Base-by-base conservation (phyloP, 2,888 invertebrate species). In the Pachycephus smyrnensis region DNA sequence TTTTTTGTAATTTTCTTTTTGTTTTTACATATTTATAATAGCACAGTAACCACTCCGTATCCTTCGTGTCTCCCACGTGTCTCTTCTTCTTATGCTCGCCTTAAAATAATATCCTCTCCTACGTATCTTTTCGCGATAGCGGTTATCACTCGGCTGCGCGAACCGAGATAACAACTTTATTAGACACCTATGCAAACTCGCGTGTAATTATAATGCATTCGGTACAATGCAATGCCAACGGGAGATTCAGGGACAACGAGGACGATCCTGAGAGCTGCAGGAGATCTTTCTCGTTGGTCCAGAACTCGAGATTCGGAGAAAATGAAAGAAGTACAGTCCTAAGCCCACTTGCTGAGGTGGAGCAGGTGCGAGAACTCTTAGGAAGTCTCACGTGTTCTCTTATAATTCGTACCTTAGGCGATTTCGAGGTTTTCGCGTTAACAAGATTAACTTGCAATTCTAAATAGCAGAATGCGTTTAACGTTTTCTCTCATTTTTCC, bases 31-130 rank as follows among this genome's bases (percentile, higher is more conserved):
- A 76, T 69, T 82, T 68, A 77, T 82, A 77, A 82, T 80, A 75
- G 30, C 73, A 81, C 79, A 85, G 82, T 83, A 76, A 84, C 80
- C 82, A 75, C 85, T 87, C 80, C 79, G 80, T 71, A 71, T 23
- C 31, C 71, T 71, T 30, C 15, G 11, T 23, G 23, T 9, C 23
- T 23, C 55, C 23, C 23, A 23, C 55, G 55, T 9, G 55, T 55
- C 40, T 40, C 40, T 30, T 71, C 3, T 4, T 68, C 15, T 12
- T 31, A 31, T 15, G 1, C 15, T 33, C 71, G 33, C 32, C 71
- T 31, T 71, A 31, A 71, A 71, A 71, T 71, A 71, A 71, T 71
- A 31, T 31, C 32, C 71, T 31, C 31, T 71, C 71, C 32, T 23
- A 71, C 11, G 30, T 71, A 32, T 15, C 71, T 31, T 31, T 32